Conservation (phyloP, 2,888 invertebrate genomes). For the Synergus gifuensis region DNA sequence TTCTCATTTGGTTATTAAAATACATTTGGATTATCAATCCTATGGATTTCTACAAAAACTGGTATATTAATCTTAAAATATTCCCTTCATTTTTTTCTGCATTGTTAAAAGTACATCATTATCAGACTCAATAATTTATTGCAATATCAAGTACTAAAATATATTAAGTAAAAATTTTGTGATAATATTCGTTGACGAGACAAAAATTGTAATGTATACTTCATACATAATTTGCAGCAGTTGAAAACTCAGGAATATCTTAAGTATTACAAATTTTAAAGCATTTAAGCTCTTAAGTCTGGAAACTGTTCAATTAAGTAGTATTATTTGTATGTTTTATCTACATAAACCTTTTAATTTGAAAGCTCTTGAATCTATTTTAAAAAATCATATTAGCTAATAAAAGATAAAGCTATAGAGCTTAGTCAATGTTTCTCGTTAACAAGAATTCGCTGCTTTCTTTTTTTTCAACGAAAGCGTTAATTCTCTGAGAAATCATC, state of each 20-base stretch:
- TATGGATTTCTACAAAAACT: background rate
- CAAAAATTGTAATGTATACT: background rate
- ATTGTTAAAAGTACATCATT: background rate
- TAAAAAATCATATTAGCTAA: background rate
- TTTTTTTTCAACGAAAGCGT: background rate
- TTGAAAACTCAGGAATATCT: background rate
- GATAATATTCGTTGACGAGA: background rate
- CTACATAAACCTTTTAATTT: background rate
- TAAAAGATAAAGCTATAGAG: background rate
- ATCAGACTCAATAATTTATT: background rate
- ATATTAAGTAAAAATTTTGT: background rate
- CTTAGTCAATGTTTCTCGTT: background rate
- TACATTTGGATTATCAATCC: background rate
- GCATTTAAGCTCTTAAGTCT: background rate
- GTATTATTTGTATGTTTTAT: background rate
- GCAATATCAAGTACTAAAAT: slow-evolving; percentile 2
- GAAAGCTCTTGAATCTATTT: background rate
- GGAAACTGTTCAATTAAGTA: background rate
- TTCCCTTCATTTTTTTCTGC: background rate
- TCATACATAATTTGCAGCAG: background rate
- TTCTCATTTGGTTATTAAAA: slow-evolving; percentile 5
- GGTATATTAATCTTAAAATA: background rate
- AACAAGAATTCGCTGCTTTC: background rate
- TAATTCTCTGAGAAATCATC: slow-evolving; percentile 1
- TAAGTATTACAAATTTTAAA: background rate